Conservation (phyloP, 1,140 invertebrate genomes). For the Gerris buenoi region DNA sequence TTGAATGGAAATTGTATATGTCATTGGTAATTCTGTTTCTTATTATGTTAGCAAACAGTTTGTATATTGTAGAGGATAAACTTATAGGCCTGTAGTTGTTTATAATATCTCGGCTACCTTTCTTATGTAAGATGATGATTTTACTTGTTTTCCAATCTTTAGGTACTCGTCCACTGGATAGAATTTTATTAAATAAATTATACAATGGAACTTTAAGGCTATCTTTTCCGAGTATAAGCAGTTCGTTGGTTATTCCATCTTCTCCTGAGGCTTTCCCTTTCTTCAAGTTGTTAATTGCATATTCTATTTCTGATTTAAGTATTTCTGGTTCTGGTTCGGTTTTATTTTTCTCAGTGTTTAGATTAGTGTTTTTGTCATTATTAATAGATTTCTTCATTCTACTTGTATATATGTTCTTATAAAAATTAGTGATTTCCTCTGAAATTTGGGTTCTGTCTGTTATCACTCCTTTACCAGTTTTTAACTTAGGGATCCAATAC, state of each 20-base stretch:
- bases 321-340: background rate
- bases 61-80: slow-evolving; percentile 23
- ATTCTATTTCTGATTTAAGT: background rate
- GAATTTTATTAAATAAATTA: background rate
- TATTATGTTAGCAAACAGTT: slow-evolving; percentile 21
- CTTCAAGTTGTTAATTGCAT: background rate
- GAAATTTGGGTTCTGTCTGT: background rate
- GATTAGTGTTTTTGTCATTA: too few species aligned
- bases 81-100: slow-evolving; percentile 27
- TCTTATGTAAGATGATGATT: slow-evolving; percentile 17
- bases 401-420: background rate
- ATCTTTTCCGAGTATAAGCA: background rate
- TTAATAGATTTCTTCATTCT: background rate
- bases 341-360: too few species aligned
- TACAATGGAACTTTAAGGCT: background rate
- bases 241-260: background rate
- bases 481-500: background rate
- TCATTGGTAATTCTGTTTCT: slow-evolving; percentile 19
- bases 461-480: background rate
- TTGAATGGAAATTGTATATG: slow-evolving; percentile 23
- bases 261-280: background rate
- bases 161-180: background rate
- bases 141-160: background rate
- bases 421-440: background rate
- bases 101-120: slow-evolving; percentile 23